A percentile compares a stretch with the other conserved stretches of the same genome.
These are phyloP conservation scores for Chloropsis hardwickii DNA, from an alignment of 2,113 vertebrate species.

Conservation along the genomic window DNA sequence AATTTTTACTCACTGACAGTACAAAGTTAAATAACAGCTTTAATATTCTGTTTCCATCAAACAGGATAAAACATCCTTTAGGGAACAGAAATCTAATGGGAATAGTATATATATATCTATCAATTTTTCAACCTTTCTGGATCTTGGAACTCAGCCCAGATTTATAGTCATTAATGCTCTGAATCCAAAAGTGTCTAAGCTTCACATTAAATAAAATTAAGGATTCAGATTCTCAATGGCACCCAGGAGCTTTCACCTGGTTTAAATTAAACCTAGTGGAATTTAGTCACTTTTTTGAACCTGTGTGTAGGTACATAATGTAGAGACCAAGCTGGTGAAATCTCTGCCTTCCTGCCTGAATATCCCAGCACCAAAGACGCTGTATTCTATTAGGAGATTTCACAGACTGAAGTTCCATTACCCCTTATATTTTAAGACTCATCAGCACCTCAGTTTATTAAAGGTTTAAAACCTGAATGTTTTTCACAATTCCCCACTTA, in stretches of 20 bases:
- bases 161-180: background rate
- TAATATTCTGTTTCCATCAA: background rate
- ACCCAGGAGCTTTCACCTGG: background rate
- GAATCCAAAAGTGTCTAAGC: background rate
- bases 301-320: fast-evolving
- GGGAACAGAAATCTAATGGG: background rate
- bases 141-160: constrained; percentile 4
- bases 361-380: fast-evolving
- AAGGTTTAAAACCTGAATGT: background rate
- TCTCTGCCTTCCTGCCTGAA: background rate
- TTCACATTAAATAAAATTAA: background rate
- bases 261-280: background rate
- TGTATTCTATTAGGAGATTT: background rate
- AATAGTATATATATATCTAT: background rate
- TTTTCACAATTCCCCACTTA: background rate
- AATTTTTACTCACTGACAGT: background rate
- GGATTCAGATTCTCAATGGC: background rate
- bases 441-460: background rate
- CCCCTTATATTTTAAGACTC: background rate
- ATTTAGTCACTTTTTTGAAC: background rate
- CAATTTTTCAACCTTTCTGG: background rate
- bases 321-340: background rate
- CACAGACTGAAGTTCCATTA: background rate
- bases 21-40: background rate
- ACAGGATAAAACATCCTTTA: background rate